Conservation (phyloP, 2,888 invertebrate species). For the Geophilus truncorum region DNA sequence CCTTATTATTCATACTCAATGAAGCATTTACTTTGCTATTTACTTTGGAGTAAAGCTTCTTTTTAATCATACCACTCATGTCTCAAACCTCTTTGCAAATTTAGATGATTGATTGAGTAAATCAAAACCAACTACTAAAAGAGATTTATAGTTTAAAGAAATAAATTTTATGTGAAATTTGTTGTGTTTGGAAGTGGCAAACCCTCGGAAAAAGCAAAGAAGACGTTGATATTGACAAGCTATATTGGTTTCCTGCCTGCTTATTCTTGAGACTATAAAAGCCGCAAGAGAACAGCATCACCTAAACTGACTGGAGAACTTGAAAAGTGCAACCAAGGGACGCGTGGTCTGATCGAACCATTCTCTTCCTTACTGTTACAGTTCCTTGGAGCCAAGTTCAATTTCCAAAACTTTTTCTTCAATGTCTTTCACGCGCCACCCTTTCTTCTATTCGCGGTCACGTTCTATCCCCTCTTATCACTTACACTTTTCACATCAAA, state of each 20-base stretch:
- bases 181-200: too few species aligned
- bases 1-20: too few species aligned
- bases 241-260: not conserved
- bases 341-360: not conserved
- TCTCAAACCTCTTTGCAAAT: too few species aligned
- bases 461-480: not conserved
- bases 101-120: too few species aligned
- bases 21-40: too few species aligned
- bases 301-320: not conserved
- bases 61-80: too few species aligned
- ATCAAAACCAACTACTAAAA: too few species aligned
- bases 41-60: too few species aligned
- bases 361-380: constrained; percentile 8
- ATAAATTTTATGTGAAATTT: too few species aligned
- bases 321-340: constrained; percentile 15
- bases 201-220: too few species aligned
- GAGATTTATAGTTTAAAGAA: too few species aligned
- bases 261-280: not conserved
- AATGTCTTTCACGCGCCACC: not conserved
- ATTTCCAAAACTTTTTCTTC: constrained; percentile 2
- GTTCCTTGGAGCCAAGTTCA: constrained; percentile 15
- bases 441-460: not conserved
- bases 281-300: not conserved
- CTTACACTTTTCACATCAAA: not conserved
- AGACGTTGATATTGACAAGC: not conserved